Evolutionary conservation across 2,797 vertebrate genomes (phyloP).

Genomic region (Catamblyrhynchus diadema): DNA sequence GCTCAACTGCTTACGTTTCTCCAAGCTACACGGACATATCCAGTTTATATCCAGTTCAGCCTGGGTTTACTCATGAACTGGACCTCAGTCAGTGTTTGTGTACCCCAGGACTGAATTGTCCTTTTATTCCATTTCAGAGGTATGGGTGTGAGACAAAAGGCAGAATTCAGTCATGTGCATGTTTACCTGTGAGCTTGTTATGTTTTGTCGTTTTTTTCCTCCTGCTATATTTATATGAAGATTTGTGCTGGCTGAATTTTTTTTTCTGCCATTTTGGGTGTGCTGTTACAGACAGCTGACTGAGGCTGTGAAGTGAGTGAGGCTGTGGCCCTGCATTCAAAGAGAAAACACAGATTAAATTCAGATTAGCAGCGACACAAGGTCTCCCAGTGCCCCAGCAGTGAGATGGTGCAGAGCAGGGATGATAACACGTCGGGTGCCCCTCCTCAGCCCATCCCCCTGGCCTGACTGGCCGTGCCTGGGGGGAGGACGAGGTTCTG

Average conservation of each 20-base stretch:
- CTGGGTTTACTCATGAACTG: neutral
- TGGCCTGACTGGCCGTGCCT: fast-evolving
- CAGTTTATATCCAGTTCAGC: neutral
- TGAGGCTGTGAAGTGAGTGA: neutral
- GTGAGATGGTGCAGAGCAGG: neutral
- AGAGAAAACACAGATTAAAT: neutral
- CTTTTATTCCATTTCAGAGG: neutral
- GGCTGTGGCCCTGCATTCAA: neutral
- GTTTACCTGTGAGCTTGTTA: neutral
- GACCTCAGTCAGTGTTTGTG: neutral
- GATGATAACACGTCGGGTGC: fast-evolving
- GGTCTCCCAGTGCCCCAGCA: neutral
- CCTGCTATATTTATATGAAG: neutral
- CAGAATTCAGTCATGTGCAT: neutral
- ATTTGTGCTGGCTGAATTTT: neutral
- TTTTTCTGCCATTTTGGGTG: neutral
- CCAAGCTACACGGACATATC: fast-evolving
- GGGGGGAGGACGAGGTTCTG: neutral
- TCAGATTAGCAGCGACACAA: fast-evolving
- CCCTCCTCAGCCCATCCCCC: neutral
- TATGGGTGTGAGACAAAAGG: neutral
- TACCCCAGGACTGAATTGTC: neutral
- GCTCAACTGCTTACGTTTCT: neutral
- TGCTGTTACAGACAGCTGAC: neutral
- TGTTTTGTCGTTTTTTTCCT: fast-evolving